Percentiles rank a stretch among this genome's conserved stretches.
Conservation (phyloP, 2,888 invertebrate species). For the Spatulosminthurus flaviceps region DNA sequence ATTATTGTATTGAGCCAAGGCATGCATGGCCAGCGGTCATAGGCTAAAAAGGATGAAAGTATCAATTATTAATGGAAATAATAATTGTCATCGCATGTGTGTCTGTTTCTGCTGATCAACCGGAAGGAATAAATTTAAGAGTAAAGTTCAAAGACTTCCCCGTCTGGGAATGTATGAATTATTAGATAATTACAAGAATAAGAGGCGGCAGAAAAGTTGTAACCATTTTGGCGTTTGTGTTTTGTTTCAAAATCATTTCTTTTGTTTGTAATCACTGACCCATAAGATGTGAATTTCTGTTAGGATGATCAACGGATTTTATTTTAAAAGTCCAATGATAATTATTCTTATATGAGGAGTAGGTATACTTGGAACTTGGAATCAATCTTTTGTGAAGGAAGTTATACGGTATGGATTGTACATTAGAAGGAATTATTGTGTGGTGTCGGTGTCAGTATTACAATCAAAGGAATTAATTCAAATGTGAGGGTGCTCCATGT, state of each 20-base stretch:
- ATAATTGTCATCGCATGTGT: background rate
- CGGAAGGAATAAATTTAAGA: conserved; percentile 26
- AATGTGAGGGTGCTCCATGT: conserved; percentile 16
- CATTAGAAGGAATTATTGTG: background rate
- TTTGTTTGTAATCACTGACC: no score
- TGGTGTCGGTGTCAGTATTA: conserved; percentile 8
- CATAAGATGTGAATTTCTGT: no score
- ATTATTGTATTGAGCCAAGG: no score
- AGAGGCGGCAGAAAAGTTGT: background rate
- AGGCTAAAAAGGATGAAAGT: background rate
- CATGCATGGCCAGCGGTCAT: background rate
- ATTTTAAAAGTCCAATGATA: no score
- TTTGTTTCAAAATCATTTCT: background rate
- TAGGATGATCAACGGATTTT: no score
- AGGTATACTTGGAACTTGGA: no score
- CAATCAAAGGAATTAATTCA: background rate
- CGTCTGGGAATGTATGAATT: no score
- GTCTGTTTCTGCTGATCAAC: background rate
- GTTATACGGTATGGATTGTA: no score
- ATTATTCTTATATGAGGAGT: no score
- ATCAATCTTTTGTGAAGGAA: no score
- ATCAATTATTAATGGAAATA: background rate
- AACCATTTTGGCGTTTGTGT: background rate
- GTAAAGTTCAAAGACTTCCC: background rate
- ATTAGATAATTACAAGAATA: no score